Evolutionary conservation across 2,888 invertebrate genomes (phyloP), one percentile per base, ranked within the genome.

Genomic region (Rhingia campestris): DNA sequence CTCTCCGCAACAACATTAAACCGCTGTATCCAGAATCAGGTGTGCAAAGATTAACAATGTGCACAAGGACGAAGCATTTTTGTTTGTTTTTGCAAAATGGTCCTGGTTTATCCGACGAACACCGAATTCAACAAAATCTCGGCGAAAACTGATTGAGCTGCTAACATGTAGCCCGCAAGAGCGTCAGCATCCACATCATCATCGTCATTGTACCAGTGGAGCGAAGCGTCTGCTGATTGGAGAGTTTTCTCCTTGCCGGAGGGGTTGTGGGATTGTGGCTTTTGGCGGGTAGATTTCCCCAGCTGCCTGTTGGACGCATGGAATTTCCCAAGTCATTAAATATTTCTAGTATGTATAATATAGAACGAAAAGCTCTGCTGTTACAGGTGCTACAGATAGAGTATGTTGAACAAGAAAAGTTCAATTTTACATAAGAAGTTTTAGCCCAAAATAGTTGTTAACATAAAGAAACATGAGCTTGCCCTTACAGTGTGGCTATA

Each of bases 111-210:
- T 73, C 72, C 77, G 81, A 77, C 32, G 47, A 63, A 6, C 54
- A 63, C 82, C 69, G 63, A 63, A 69, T 63, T 53, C 67, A 58
- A 79, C 73, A 69, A 79, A 79, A 58, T 82, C 82, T 74, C 63
- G 82, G 69, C 82, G 45, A 69, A 82, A 73, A 82, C 82, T 82
- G 82, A 82, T 67, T 67, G 61, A 73, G 63, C 2, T 73, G 47
- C 73, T 2, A 82, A 79, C 63, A 79, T 79, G 73, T 79, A 58
- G 82, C 79, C 79, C 63, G 79, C 67, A 63, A 69, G 51, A 73
- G 82, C 63, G 70, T 64, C 64, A 35, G 30, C 37, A 14, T 37
- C 37, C 22, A 22, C 22, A 22, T 22, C 22, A 22, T 22, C 22
- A 22, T 22, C 22, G 2, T 2, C 22, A 22, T 22, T 22, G 22